Evolutionary conservation across 1,140 invertebrate species (phyloP).

Genomic region (Telenomus remus): DNA sequence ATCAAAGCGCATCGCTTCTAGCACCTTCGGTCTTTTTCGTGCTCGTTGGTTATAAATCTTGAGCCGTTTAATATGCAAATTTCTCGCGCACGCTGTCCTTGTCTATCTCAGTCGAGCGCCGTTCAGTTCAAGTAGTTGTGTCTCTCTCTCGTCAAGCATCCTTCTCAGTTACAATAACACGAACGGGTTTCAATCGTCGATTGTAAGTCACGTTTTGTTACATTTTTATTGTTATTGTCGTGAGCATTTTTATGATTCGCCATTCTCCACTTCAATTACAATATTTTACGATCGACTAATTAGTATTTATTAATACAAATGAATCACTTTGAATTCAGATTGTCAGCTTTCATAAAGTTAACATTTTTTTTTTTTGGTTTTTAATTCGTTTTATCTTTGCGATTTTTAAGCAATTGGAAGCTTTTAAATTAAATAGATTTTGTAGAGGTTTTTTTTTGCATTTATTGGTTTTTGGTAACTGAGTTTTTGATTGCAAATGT

Average conservation of each 20-base stretch:
- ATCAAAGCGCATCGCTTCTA: conserved; percentile 60
- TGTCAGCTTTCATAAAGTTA: conserved; percentile 25
- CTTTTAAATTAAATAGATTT: too few species aligned
- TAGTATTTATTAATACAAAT: conserved; percentile 56
- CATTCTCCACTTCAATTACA: conserved; percentile 44
- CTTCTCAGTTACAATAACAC: conserved; percentile 44
- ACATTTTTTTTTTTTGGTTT: background rate
- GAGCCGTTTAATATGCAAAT: conserved; percentile 76
- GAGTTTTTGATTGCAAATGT: too few species aligned
- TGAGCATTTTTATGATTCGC: conserved; percentile 43
- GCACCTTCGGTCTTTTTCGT: conserved; percentile 60
- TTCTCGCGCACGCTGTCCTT: conserved; percentile 32
- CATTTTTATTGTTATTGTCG: conserved; percentile 51
- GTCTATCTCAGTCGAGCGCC: conserved; percentile 4
- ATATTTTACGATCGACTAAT: conserved; percentile 53
- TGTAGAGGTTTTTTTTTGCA: too few species aligned
- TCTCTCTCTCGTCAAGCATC: conserved; percentile 11
- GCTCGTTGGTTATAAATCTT: conserved; percentile 72
- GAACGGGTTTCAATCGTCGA: conserved; percentile 67
- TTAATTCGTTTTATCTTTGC: background rate
- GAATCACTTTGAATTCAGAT: conserved; percentile 46
- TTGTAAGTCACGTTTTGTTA: conserved; percentile 49
- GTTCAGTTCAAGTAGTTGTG: background rate
- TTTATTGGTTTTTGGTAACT: too few species aligned
- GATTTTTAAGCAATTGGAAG: too few species aligned